A percentile compares a stretch with the other conserved stretches of the same genome.
These are phyloP conservation scores for Tupaia chinensis DNA, from an alignment of 2,113 vertebrate genomes.

Conservation along the genomic window DNA sequence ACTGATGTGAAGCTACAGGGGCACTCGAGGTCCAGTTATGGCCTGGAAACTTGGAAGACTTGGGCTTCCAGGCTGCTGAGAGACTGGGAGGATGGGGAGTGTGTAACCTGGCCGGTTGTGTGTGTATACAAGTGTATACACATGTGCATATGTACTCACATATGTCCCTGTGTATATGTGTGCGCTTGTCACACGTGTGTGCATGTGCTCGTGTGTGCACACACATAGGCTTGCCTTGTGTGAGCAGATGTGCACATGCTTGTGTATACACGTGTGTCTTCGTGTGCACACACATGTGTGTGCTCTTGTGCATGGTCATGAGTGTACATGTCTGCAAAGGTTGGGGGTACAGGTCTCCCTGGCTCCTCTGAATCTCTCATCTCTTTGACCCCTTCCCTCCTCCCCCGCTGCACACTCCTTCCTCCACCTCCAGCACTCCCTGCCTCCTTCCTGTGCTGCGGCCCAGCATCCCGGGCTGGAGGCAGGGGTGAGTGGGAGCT, in stretches of 20 bases:
- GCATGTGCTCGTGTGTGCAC: no score
- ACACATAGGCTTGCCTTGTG: no score
- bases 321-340: rapidly evolving
- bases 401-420: background rate
- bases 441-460: background rate
- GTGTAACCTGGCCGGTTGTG: rapidly evolving
- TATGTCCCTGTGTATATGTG: background rate
- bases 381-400: background rate
- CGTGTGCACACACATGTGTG: rapidly evolving
- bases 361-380: background rate
- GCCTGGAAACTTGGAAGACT: background rate
- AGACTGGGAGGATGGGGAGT: rapidly evolving
- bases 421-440: background rate
- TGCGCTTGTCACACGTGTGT: background rate
- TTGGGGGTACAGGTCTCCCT: background rate
- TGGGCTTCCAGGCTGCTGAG: background rate
- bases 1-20: background rate
- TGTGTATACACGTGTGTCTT: no score
- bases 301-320: background rate
- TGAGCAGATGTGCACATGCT: rapidly evolving
- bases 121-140: rapidly evolving
- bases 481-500: background rate
- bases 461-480: background rate
- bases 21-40: background rate
- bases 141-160: no score